A percentile compares a stretch with the other conserved stretches of the same genome.
Conservation (phyloP, 2,113 vertebrate genomes). For the Hylia prasina region DNA sequence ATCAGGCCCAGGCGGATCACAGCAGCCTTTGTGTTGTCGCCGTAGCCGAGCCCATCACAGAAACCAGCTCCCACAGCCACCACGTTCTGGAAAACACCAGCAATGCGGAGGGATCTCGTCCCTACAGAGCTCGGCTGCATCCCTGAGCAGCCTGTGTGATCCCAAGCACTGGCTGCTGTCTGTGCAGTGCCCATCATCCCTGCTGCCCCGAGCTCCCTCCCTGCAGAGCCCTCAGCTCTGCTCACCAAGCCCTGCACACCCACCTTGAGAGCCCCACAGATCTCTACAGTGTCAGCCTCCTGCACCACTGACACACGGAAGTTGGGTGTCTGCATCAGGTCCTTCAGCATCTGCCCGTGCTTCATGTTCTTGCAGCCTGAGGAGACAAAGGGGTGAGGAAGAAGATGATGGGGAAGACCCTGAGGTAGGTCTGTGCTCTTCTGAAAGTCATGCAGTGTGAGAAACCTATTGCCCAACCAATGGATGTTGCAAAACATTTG, state of each 20-base stretch:
- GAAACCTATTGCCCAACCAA: background rate
- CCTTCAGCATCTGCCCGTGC: slow-evolving; percentile 83
- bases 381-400: background rate
- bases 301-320: slow-evolving; percentile 91
- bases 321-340: slow-evolving; percentile 92
- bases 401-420: background rate
- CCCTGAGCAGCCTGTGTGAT: background rate
- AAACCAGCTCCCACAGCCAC: slow-evolving; percentile 95
- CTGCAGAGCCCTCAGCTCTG: background rate
- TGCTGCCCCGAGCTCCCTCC: background rate
- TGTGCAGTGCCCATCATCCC: background rate
- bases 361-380: slow-evolving; percentile 84
- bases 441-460: background rate
- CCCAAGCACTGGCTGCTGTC: background rate
- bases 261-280: slow-evolving; percentile 97
- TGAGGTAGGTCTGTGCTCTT: background rate
- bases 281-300: slow-evolving; percentile 93
- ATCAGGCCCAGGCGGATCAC: slow-evolving; percentile 95
- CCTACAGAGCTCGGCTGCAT: fast-evolving
- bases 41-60: slow-evolving; percentile 92
- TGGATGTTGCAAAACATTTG: background rate
- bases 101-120: background rate
- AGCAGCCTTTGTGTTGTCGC: slow-evolving; percentile 95
- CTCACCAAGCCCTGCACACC: background rate
- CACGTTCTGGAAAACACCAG: slow-evolving; percentile 77